Conservation (phyloP, 1,140 invertebrate species). For the Scaptodrosophila lebanonensis region DNA sequence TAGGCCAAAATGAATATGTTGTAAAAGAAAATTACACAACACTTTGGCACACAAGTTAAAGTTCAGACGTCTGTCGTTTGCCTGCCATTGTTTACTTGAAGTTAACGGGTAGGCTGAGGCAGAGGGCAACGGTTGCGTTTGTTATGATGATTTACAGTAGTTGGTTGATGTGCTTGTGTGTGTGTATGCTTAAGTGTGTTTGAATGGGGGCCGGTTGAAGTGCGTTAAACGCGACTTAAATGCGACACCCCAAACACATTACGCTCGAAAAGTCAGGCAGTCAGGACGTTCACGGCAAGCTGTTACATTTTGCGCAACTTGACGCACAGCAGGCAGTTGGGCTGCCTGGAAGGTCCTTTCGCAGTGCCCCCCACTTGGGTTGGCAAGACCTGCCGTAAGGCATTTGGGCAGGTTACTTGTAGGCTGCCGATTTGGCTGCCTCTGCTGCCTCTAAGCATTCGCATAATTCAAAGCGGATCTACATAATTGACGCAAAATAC, state of each 20-base stretch:
- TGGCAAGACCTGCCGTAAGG: too few relatives aligned
- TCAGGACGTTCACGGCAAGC: constrained; percentile 27
- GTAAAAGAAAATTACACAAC: constrained; percentile 40
- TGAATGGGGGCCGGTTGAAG: too few relatives aligned
- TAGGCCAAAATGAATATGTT: constrained; percentile 13
- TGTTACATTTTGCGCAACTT: constrained; percentile 40
- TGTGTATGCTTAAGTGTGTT: not conserved
- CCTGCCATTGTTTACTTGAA: constrained; percentile 21
- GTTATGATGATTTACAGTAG: constrained; percentile 21
- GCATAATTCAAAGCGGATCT: constrained; percentile 70
- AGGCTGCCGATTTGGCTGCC: constrained; percentile 8
- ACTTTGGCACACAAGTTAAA: constrained; percentile 19
- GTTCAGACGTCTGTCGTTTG: too few relatives aligned
- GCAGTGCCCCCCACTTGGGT: not conserved
- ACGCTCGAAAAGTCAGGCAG: constrained; percentile 34
- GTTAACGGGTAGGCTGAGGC: constrained; percentile 17
- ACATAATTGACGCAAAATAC: constrained; percentile 67
- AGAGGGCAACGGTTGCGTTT: constrained; percentile 5
- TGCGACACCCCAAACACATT: constrained; percentile 19
- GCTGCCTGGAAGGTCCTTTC: not conserved
- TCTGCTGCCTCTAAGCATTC: constrained; percentile 31
- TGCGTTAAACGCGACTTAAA: constrained; percentile 27
- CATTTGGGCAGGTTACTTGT: not conserved
- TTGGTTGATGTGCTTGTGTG: not conserved
- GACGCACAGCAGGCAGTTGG: constrained; percentile 9